These are phyloP conservation scores for Equus przewalskii DNA, from an alignment of 2,113 vertebrate species.

Conservation along the genomic window DNA sequence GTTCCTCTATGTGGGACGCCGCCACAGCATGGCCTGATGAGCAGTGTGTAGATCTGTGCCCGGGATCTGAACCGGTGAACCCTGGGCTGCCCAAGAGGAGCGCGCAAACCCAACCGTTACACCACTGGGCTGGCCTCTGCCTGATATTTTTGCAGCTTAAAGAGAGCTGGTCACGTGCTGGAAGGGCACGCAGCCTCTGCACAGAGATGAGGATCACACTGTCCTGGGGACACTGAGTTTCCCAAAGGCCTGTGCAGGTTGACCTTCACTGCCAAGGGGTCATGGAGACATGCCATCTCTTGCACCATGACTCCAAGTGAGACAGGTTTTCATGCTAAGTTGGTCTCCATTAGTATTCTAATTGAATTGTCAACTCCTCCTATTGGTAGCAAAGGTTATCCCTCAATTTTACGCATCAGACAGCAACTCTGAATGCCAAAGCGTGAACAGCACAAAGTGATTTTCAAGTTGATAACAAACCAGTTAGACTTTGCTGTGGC, in stretches of 20 bases:
- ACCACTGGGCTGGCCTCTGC: background rate
- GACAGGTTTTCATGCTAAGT: background rate
- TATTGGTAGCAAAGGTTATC: background rate
- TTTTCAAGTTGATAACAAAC: slow-evolving; percentile 77
- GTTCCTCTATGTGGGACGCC: no score
- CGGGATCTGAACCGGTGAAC: no score
- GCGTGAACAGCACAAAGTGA: slow-evolving; percentile 69
- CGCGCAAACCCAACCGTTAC: no score
- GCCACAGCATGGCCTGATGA: no score
- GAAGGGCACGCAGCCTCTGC: accelerated
- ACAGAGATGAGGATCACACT: background rate
- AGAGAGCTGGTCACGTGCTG: background rate
- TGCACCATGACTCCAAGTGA: background rate
- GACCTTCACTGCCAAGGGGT: accelerated
- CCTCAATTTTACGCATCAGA: background rate
- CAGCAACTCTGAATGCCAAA: background rate
- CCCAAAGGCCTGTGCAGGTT: accelerated
- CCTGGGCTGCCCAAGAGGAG: no score
- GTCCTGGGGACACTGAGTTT: accelerated
- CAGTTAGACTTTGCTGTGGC: slow-evolving; percentile 55
- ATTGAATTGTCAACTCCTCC: background rate
- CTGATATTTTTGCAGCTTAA: background rate
- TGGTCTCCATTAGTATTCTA: background rate
- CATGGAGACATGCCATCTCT: background rate
- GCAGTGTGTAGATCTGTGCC: no score